Conservation (phyloP, 1,140 invertebrate genomes). For the Drosophila bifasciata region DNA sequence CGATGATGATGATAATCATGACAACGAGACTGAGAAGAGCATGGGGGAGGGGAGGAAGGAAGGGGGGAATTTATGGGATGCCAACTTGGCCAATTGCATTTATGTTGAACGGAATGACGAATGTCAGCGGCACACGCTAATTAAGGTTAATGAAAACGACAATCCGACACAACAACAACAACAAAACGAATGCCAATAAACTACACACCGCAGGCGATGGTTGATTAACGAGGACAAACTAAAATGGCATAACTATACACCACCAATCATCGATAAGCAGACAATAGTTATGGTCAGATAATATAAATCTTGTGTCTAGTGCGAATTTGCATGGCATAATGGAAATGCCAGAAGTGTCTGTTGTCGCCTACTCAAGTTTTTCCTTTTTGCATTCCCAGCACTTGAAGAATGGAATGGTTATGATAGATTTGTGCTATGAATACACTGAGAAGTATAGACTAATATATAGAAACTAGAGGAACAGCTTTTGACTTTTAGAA, state of each 20-base stretch:
- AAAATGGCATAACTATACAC: slow-evolving; percentile 3
- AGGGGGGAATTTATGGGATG: not conserved
- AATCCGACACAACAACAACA: slow-evolving; percentile 32
- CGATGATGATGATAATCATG: slow-evolving; percentile 20
- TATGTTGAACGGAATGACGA: slow-evolving; percentile 35
- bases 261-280: too few species aligned
- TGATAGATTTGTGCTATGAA: too few species aligned
- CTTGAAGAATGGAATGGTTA: too few species aligned
- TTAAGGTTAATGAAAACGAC: slow-evolving; percentile 80
- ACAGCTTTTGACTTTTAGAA: too few species aligned
- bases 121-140: slow-evolving; percentile 69
- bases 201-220: slow-evolving; percentile 27
- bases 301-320: not conserved
- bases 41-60: not conserved
- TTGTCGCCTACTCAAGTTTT: slow-evolving; percentile 19
- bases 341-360: too few species aligned
- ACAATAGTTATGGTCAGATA: not conserved
- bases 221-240: slow-evolving; percentile 63
- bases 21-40: not conserved
- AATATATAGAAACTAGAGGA: too few species aligned
- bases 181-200: slow-evolving; percentile 47
- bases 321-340: slow-evolving; percentile 8
- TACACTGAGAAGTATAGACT: too few species aligned
- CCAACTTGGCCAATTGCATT: slow-evolving; percentile 38
- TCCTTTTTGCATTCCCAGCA: not conserved